phyloP scores from a whole-genome alignment of 1,140 invertebrate species.

The Lasioglossum albipes region DNA sequence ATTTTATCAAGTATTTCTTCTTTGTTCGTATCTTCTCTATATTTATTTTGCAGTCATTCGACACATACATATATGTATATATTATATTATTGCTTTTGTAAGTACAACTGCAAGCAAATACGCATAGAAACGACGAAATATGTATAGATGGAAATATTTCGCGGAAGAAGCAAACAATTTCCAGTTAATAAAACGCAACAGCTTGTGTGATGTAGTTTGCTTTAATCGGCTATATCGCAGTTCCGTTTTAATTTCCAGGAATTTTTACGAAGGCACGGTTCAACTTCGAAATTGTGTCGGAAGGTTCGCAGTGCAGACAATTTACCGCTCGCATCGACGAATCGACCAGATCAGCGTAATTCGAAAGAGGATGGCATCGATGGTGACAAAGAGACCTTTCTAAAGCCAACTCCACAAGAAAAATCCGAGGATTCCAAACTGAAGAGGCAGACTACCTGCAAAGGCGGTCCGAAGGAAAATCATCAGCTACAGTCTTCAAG shows the following conservation, averaged over 20 bases:
- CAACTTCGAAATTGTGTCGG: constrained; percentile 87
- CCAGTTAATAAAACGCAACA: background rate
- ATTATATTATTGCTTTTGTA: background rate
- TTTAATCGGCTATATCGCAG: background rate
- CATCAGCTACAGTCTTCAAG: constrained; percentile 70
- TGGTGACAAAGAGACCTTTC: constrained; percentile 79
- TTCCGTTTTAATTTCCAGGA: constrained; percentile 66
- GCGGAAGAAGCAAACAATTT: background rate
- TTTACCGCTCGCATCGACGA: constrained; percentile 77
- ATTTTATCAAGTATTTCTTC: background rate
- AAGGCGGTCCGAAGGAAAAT: constrained; percentile 69
- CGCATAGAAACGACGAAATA: background rate
- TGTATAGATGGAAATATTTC: background rate
- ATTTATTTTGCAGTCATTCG: background rate
- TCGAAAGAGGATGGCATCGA: constrained; percentile 76
- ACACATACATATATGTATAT: background rate
- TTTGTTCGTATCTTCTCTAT: background rate
- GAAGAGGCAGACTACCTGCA: constrained; percentile 70
- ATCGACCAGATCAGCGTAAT: constrained; percentile 66
- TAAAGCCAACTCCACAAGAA: constrained; percentile 71
- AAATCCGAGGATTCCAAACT: constrained; percentile 70
- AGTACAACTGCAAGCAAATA: background rate
- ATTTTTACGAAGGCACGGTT: constrained; percentile 87
- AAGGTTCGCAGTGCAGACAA: constrained; percentile 87
- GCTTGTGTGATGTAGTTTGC: background rate